Evolutionary conservation across 1,140 invertebrate species (phyloP), one percentile per base, ranked within the genome.

Genomic region (Drosophila sturtevanti): DNA sequence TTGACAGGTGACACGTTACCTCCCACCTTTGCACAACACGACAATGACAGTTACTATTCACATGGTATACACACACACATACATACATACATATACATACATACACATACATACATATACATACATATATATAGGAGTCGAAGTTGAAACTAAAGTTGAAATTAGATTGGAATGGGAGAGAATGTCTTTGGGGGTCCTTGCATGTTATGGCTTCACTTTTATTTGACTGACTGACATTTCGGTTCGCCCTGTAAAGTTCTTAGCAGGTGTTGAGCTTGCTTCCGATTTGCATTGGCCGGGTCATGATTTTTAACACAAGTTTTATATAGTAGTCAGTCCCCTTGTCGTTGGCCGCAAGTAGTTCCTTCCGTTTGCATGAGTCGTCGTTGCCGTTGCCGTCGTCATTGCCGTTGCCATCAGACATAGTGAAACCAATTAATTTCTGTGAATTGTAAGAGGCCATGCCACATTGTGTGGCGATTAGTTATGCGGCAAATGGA

Each of bases 381-480:
- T 41, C 34, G 63, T 21, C 65, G 35, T 66, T 6, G 27, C 59
- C 72, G 54, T 44, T 63, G 37, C 48, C 34, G 54, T 44, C 58
- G 37, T 37, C 34, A 60, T 60, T 67, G 35, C 48, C 67, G 35
- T 52, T 54, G 63, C 54, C 63, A 68, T 34, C 77, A 63, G 58
- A 65, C 56, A 70, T 68, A 82, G 67, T 79, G 72, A 79, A 79
- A 87, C 81, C 81, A 81, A 86, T 86, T 86, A 86, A 86, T 86
- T 86, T 76, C 74, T 82, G 87, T 86, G 81, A 86, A 87, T 82
- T 87, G 70, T 79, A 73, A 75, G 75, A 87, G 81, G 81, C 77
- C 72, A 21, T 48, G 41, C 68, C 62, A 87, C 77, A 80, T 82
- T 87, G 72, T 63, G 82, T 72, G 75, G 65, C 51, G 75, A 78